Evolutionary conservation across 2,888 invertebrate species (phyloP).

Genomic region (Mesorhabditis belari): DNA sequence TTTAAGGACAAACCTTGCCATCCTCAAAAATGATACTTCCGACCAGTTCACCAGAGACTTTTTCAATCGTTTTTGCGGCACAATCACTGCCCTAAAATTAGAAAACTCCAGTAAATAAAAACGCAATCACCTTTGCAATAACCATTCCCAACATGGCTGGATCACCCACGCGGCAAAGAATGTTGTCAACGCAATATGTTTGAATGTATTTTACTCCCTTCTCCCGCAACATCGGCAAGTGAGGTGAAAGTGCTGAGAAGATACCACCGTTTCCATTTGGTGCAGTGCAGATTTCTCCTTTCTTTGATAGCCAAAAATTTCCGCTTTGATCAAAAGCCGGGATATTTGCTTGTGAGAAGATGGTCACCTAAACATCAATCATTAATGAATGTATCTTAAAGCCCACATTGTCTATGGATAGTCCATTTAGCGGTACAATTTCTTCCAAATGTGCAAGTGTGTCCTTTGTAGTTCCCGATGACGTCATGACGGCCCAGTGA

Average conservation of each 20-base stretch:
- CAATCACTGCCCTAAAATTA: neutral
- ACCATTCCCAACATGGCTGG: conserved; percentile 24
- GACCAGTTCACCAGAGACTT: conserved; percentile 25
- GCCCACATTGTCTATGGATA: conserved; percentile 56
- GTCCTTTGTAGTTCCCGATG: conserved; percentile 80
- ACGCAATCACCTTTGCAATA: conserved; percentile 69
- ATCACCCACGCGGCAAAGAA: conserved; percentile 64
- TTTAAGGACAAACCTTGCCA: conserved; percentile 6
- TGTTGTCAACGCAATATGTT: conserved; percentile 96
- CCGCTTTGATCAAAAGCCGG: conserved; percentile 92
- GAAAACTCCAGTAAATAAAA: conserved; percentile 53
- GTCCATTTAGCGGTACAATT: conserved; percentile 65
- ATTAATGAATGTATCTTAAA: neutral
- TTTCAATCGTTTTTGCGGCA: conserved; percentile 12
- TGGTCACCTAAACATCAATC: conserved; percentile 65
- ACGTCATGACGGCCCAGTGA: conserved; percentile 75
- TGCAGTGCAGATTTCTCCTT: conserved; percentile 73
- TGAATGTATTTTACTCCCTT: conserved; percentile 82
- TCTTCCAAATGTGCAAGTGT: conserved; percentile 65
- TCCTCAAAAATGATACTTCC: conserved; percentile 26
- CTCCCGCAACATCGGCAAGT: conserved; percentile 55
- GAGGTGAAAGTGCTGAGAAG: conserved; percentile 60
- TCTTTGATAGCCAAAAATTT: conserved; percentile 76
- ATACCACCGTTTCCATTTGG: conserved; percentile 67
- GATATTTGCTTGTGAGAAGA: conserved; percentile 67